Evolutionary conservation across 2,113 vertebrate genomes (phyloP), one percentile per base, ranked within the genome.

Genomic region (Apodemus sylvaticus): DNA sequence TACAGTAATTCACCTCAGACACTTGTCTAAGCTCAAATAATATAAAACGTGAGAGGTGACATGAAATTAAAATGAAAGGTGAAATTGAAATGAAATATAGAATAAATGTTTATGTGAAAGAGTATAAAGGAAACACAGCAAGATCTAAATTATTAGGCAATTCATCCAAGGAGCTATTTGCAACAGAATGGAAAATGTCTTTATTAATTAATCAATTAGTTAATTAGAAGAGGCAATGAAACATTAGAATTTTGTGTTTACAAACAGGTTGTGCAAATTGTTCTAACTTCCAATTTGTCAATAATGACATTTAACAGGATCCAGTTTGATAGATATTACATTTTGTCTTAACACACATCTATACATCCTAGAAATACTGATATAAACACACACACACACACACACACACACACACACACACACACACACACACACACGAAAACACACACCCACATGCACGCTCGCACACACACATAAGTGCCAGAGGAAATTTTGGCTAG

Each of bases 81-180:
- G 42, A 94, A 70, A 9, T 2, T 48, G 53, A 93, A 96, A 58
- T 39, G 73, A 91, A 73, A 85, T 45, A 71, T 31, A 60, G 68
- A 93, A 76, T 39, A 76, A 58, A 86, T 86, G 71, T 76, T 42
- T 48, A 79, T 79, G 12, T 60, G 93, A 93, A 90, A 29, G 36
- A 36, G 74, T 31, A 74, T 55, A 53, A 36, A 62, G 14, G 9
- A 85, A 91, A 89, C 39, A 36, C 2, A 79, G 39, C 36, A 88
- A 93, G 76, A 77, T 51, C 24, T n/a, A 81, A 77, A 86, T 45
- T 60, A 64, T n/a, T 94, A 20, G 7, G 62, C 3, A 87, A 86
- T 19, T 53, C 16, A 55, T 9, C 34, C 11, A 90, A 89, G 20
- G 1, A 60, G 42, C 60, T 12, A 12, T 89, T 36, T 26, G 9